Percentiles rank a stretch among this genome's conserved stretches.
phyloP scores from a whole-genome alignment of 2,888 invertebrate species.

The Sinhomidia bicolor region DNA sequence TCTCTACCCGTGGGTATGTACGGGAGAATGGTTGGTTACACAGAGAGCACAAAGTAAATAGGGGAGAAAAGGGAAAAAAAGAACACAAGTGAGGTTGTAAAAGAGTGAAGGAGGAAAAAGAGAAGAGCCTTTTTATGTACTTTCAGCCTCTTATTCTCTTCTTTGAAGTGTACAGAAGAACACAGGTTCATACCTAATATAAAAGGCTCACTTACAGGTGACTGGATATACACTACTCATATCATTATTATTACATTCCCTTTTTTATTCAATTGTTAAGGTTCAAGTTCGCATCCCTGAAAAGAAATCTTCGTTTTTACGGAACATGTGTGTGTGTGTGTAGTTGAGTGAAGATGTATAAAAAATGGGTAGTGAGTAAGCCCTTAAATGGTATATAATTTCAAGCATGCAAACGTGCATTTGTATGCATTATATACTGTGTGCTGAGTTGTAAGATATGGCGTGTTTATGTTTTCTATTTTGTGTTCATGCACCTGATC shows the following conservation, averaged over 20 bases:
- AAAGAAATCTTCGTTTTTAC: too few relatives aligned
- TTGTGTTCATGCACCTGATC: neutral
- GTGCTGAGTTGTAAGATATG: neutral
- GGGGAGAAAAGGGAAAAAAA: neutral
- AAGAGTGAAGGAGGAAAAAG: constrained; percentile 35
- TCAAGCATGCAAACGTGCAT: neutral
- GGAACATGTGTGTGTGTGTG: neutral
- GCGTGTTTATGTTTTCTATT: neutral
- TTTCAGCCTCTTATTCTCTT: constrained; percentile 20
- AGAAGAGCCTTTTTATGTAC: constrained; percentile 61
- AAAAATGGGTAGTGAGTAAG: neutral
- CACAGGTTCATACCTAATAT: constrained; percentile 9
- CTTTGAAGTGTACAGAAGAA: constrained; percentile 34
- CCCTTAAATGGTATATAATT: neutral
- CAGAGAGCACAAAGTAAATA: constrained; percentile 41
- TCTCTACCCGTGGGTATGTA: neutral
- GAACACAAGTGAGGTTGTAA: constrained; percentile 25
- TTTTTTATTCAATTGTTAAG: constrained; percentile 59
- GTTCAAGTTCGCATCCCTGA: constrained; percentile 68
- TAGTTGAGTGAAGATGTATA: neutral
- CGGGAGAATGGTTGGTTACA: constrained; percentile 47
- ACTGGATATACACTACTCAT: constrained; percentile 54
- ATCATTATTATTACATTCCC: constrained; percentile 61
- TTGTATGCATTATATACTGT: neutral
- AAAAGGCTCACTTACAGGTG: constrained; percentile 62